A percentile compares a stretch with the other conserved stretches of the same genome.
Evolutionary conservation across 2,797 vertebrate genomes (phyloP).

Genomic region (Erpetoichthys calabaricus): DNA sequence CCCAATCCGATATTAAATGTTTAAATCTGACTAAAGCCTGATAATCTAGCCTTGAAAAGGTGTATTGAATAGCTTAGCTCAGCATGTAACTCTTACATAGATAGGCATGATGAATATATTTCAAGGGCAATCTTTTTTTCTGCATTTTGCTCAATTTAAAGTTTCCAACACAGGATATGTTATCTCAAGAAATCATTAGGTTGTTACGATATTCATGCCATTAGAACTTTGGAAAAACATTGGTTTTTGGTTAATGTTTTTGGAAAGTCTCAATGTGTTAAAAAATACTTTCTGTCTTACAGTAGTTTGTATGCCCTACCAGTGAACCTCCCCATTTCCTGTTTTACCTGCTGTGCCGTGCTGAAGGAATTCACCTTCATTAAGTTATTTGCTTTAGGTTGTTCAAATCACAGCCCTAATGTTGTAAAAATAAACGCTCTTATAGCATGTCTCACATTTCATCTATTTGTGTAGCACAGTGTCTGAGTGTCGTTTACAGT

Average conservation of each 20-base stretch:
- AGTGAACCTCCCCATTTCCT: conserved; percentile 59
- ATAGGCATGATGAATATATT: no score
- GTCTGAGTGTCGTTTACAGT: background rate
- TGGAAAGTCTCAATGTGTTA: conserved; percentile 44
- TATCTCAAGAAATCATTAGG: no score
- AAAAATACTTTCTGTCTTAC: conserved; percentile 58
- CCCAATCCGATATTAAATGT: no score
- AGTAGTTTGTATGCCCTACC: conserved; percentile 58
- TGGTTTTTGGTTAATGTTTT: conserved; percentile 28
- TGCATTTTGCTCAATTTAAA: no score
- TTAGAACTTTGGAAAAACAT: conserved; percentile 6
- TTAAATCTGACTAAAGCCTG: no score
- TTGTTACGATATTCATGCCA: no score
- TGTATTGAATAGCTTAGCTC: no score
- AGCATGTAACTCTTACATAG: no score
- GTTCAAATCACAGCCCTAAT: conserved; percentile 26
- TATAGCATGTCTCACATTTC: background rate
- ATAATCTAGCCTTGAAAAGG: no score
- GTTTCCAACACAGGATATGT: no score
- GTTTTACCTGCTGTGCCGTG: conserved; percentile 44
- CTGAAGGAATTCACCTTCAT: conserved; percentile 46
- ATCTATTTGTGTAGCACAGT: no score
- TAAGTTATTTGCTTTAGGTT: conserved; percentile 37
- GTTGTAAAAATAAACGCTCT: conserved; percentile 12
- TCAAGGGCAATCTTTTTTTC: no score